Percentiles rank a stretch among this genome's conserved stretches.
Conservation (phyloP, 2,113 vertebrate species). For the Oxygymnocypris stewartii region DNA sequence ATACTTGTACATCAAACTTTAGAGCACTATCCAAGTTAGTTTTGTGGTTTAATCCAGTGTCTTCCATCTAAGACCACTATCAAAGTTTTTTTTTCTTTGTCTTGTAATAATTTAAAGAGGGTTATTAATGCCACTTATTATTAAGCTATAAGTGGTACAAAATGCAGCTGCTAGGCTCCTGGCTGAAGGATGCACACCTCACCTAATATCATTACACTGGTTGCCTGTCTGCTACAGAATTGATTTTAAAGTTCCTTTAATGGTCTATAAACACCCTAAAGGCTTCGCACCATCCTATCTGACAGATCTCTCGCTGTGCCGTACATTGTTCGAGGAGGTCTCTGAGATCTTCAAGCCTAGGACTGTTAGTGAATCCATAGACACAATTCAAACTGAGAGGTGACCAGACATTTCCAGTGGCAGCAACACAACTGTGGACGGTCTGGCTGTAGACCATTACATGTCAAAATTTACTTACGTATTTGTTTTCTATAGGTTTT, state of each 20-base stretch:
- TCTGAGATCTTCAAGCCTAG: neutral
- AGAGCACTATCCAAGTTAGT: no score
- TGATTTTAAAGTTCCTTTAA: neutral
- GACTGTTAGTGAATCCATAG: neutral
- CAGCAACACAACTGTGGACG: neutral
- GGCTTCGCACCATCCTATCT: no score
- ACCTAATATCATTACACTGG: neutral
- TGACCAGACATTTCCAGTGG: neutral
- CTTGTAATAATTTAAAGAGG: no score
- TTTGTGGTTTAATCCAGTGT: no score
- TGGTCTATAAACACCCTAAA: neutral
- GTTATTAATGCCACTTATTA: neutral
- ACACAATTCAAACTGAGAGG: neutral
- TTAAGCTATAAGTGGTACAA: neutral
- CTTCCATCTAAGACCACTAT: no score
- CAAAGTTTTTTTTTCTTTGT: no score
- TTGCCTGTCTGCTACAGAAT: neutral
- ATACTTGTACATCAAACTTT: no score
- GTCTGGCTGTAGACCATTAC: neutral
- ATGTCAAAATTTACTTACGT: neutral
- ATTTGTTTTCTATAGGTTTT: neutral
- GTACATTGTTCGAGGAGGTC: neutral
- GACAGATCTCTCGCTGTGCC: no score
- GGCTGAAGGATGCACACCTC: neutral
- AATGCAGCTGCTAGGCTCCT: conserved; percentile 1